A percentile compares a stretch with the other conserved stretches of the same genome.
Conservation (phyloP, 2,888 invertebrate species). For the Orthosia gracilis region DNA sequence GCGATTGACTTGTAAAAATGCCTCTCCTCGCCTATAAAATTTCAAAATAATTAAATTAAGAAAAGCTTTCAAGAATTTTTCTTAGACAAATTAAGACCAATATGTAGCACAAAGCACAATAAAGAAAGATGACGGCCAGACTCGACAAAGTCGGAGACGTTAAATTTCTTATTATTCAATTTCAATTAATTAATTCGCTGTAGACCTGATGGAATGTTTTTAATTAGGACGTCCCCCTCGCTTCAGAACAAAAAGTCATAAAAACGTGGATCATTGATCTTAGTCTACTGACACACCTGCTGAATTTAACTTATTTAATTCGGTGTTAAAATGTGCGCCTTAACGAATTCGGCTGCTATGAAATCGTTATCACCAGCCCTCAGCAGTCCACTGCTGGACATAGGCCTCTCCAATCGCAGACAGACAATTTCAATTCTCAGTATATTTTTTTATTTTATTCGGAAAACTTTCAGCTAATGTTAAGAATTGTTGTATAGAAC, state of each 20-base stretch:
- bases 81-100: not conserved
- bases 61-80: not conserved
- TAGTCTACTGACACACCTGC: not conserved
- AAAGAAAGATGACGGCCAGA: constrained; percentile 3
- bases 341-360: not conserved
- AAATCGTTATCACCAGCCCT: too few relatives aligned
- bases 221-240: constrained; percentile 25
- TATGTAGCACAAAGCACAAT: too few relatives aligned
- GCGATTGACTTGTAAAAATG: not conserved
- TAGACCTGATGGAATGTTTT: constrained; percentile 37
- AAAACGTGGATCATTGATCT: constrained; percentile 10
- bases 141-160: not conserved
- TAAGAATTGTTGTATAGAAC: too few relatives aligned
- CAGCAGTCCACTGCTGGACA: too few relatives aligned
- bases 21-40: too few relatives aligned
- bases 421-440: too few relatives aligned
- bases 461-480: too few relatives aligned
- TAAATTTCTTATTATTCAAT: constrained; percentile 45
- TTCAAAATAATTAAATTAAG: not conserved
- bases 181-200: constrained; percentile 42
- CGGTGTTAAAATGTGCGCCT: not conserved
- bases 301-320: constrained; percentile 5
- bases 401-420: too few relatives aligned
- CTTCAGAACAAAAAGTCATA: constrained; percentile 7
- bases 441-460: too few relatives aligned